Conservation (phyloP, 2,797 vertebrate genomes). For the Chelonia mydas region DNA sequence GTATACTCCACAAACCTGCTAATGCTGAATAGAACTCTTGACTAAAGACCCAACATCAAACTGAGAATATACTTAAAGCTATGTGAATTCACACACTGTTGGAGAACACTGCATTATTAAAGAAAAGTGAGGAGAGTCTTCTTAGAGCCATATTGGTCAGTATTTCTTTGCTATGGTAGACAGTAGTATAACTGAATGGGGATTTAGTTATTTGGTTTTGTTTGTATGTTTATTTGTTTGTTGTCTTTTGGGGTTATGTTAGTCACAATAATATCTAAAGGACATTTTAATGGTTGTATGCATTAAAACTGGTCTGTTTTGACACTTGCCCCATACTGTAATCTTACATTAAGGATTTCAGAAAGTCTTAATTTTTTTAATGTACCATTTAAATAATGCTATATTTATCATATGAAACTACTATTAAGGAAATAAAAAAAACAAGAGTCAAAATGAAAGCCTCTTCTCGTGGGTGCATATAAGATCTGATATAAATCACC, state of each 20-base stretch:
- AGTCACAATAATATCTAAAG: neutral
- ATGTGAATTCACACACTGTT: neutral
- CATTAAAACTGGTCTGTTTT: neutral
- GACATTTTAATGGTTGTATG: neutral
- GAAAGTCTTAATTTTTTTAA: neutral
- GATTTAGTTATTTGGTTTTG: constrained; percentile 1
- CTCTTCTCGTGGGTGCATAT: neutral
- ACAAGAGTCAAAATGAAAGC: neutral
- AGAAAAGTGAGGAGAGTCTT: neutral
- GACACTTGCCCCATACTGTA: neutral
- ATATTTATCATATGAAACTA: neutral
- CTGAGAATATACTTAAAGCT: neutral
- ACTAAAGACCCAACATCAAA: neutral
- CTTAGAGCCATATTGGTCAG: neutral
- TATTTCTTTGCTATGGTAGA: neutral
- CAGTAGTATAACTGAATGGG: neutral
- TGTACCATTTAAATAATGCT: neutral
- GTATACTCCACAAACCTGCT: neutral
- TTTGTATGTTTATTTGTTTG: neutral
- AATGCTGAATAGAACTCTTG: neutral
- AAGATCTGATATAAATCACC: neutral
- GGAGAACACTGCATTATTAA: neutral
- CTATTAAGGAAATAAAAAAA: neutral
- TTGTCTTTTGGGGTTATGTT: neutral
- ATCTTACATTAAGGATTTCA: neutral